Evolutionary conservation across 2,797 vertebrate genomes (phyloP), one percentile per base, ranked within the genome.

Genomic region (Melanogrammus aeglefinus): DNA sequence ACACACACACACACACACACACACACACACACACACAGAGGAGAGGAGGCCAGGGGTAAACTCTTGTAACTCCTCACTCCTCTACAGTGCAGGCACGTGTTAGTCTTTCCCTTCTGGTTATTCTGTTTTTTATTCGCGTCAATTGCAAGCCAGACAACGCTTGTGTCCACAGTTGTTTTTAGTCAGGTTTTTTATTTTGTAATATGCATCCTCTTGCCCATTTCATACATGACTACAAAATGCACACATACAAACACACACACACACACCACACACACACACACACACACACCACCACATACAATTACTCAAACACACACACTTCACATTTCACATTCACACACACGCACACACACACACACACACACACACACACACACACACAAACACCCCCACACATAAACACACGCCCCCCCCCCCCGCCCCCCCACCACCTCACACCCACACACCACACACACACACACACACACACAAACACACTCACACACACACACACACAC

Each of bases 331-430:
- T n/a, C n/a, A n/a, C n/a, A n/a, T n/a, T n/a, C n/a, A n/a, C n/a
- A 33, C 31, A 33, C 31, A 4, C 31, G 4, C 31, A 33, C 31
- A 33, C 31, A 33, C 31, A 33, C 31, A 33, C 31, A 33, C 31
- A 33, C 31, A 33, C 31, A 4, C 31, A 33, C 31, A 21, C 70
- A 57, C 72, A 75, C 33, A 35, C 66, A 70, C 51, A 76, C 66
- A 51, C 75, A 36, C 66, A 78, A 57, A 71, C 66, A 27, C 10
- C 9, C 70, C 16, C 27, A 7, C 79, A 51, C 76, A 82, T 75
- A 63, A 2, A 0, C 44, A 51, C 4, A 10, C 9, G 21, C n/a
- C n/a, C n/a, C n/a, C n/a, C n/a, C n/a, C n/a, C n/a, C n/a, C n/a
- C n/a, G n/a, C n/a, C n/a, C n/a, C n/a, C n/a, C n/a, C n/a, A n/a